These are phyloP conservation scores for Muntiacus reevesi DNA, from an alignment of 2,113 vertebrate species.

Conservation along the genomic window DNA sequence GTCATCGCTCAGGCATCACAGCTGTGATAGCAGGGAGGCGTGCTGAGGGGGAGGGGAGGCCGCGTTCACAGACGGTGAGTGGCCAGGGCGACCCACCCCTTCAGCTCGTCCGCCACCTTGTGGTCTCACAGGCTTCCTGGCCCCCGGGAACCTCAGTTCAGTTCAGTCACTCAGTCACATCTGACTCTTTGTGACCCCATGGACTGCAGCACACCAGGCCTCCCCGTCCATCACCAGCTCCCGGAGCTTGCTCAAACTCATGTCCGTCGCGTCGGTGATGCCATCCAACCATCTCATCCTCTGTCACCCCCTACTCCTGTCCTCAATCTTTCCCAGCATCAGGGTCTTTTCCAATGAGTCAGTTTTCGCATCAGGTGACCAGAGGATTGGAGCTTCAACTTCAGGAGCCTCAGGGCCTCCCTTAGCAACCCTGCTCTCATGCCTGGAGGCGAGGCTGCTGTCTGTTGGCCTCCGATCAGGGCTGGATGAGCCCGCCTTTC, in stretches of 20 bases:
- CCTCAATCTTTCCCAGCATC: neutral
- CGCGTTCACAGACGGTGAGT: neutral
- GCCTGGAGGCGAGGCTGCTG: neutral
- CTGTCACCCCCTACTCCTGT: neutral
- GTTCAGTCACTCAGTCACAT: neutral
- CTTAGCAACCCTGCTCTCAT: neutral
- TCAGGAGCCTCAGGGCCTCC: neutral
- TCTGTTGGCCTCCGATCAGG: accelerated
- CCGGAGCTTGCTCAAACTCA: neutral
- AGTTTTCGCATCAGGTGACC: neutral
- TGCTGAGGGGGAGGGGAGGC: accelerated
- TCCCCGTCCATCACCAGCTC: neutral
- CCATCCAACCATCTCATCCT: neutral
- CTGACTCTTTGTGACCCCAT: neutral
- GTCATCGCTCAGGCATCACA: neutral
- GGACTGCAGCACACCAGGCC: neutral
- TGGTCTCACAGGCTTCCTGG: neutral
- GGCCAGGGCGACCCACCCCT: neutral
- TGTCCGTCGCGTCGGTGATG: neutral
- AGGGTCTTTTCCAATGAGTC: neutral
- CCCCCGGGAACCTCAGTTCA: neutral
- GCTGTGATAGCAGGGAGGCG: neutral
- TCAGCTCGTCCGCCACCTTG: neutral
- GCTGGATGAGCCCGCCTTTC: neutral
- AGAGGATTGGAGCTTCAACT: neutral